Evolutionary conservation across 2,797 vertebrate genomes (phyloP).

Genomic region (Taeniopygia guttata): DNA sequence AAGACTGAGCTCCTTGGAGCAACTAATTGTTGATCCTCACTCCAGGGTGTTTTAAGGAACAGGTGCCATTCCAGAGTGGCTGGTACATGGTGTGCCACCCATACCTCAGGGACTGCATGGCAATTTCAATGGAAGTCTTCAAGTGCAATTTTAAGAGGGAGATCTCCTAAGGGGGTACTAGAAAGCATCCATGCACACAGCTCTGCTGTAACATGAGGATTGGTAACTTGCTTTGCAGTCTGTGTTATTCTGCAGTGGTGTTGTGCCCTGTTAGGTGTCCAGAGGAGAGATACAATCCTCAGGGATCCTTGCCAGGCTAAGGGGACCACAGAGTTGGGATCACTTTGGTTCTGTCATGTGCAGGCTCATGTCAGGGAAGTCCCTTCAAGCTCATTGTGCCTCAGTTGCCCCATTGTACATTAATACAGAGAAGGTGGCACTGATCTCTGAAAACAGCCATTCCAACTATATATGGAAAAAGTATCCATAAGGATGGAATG

Average conservation of each 20-base stretch:
- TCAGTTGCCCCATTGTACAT: background rate
- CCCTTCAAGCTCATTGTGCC: background rate
- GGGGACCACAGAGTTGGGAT: background rate
- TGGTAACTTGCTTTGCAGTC: background rate
- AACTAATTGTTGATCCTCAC: background rate
- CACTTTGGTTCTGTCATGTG: background rate
- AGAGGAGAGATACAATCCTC: background rate
- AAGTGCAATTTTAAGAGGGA: background rate
- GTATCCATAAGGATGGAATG: background rate
- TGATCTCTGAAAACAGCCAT: background rate
- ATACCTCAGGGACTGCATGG: background rate
- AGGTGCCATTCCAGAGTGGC: background rate
- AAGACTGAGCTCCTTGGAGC: background rate
- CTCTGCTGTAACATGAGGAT: background rate
- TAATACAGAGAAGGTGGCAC: background rate
- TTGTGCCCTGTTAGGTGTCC: background rate
- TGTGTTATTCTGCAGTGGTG: background rate
- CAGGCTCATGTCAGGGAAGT: background rate
- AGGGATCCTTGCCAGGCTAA: background rate
- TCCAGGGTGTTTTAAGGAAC: background rate
- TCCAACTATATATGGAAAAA: accelerated
- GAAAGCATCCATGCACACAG: background rate
- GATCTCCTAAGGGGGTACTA: background rate
- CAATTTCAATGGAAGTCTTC: background rate
- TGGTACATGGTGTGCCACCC: background rate